phyloP scores from a whole-genome alignment of 2,113 vertebrate species.

The Corapipo altera region DNA sequence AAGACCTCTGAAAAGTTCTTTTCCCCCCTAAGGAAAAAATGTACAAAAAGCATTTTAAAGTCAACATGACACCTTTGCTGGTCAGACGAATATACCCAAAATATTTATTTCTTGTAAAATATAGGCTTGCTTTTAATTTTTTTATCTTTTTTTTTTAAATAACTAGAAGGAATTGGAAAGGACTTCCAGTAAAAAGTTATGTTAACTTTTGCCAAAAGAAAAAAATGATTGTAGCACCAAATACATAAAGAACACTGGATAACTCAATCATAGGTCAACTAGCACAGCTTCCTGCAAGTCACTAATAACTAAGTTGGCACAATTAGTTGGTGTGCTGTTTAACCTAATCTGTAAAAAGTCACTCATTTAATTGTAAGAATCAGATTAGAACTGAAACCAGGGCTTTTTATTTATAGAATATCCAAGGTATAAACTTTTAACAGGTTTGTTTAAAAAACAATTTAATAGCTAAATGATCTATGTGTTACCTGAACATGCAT shows the following conservation, averaged over 20 bases:
- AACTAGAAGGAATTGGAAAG: background rate
- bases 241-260: background rate
- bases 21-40: background rate
- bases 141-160: background rate
- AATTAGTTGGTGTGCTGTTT: background rate
- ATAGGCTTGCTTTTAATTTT: background rate
- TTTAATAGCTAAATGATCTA: slow-evolving; percentile 70
- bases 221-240: background rate
- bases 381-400: slow-evolving; percentile 4
- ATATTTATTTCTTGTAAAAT: background rate
- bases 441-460: slow-evolving; percentile 59
- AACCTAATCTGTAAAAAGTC: background rate
- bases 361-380: background rate
- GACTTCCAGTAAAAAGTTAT: background rate
- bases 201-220: background rate
- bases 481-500: slow-evolving; percentile 73
- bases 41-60: background rate
- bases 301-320: background rate
- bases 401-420: slow-evolving; percentile 6
- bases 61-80: background rate
- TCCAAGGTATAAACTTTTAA: slow-evolving; percentile 57
- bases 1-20: background rate
- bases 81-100: background rate
- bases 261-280: background rate
- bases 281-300: background rate